These are phyloP conservation scores for Edolisoma coerulescens DNA, from an alignment of 2,113 vertebrate genomes.

Conservation along the genomic window DNA sequence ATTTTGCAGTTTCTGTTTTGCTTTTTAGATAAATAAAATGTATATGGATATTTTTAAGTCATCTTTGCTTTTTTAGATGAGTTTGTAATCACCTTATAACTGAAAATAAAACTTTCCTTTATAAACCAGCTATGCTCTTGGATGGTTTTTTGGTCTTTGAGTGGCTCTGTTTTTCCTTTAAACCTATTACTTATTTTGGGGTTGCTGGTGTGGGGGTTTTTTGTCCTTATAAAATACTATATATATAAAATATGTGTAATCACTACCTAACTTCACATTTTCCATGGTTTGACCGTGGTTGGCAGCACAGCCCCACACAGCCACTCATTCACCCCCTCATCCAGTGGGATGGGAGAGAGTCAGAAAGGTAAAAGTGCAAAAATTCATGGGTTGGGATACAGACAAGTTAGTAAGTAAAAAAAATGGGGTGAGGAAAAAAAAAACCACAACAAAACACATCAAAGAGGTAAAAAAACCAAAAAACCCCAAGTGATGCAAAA, in stretches of 20 bases:
- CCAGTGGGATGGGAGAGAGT: not conserved
- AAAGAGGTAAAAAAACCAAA: not conserved
- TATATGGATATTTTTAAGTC: constrained; percentile 81
- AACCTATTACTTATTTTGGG: not conserved
- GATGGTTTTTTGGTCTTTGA: not conserved
- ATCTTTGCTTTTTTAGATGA: constrained; percentile 81
- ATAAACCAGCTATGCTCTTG: constrained; percentile 4
- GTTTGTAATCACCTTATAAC: constrained; percentile 81
- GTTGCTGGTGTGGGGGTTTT: not conserved
- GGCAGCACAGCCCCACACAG: not conserved
- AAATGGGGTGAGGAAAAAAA: not conserved
- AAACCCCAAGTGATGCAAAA: not conserved
- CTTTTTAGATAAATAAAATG: constrained; percentile 79
- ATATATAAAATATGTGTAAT: not conserved
- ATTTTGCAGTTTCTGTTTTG: constrained; percentile 72
- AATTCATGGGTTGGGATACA: not conserved
- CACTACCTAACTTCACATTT: not conserved
- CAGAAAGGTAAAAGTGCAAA: not conserved
- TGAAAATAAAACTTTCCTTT: constrained; percentile 80
- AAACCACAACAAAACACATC: not conserved
- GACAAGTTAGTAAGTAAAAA: not conserved
- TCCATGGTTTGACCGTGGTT: not conserved
- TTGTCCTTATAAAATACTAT: not conserved
- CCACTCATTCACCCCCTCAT: not conserved
- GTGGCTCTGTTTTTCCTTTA: not conserved